Evolutionary conservation across 2,888 invertebrate species (phyloP).

Genomic region (Leucophora obtusa): DNA sequence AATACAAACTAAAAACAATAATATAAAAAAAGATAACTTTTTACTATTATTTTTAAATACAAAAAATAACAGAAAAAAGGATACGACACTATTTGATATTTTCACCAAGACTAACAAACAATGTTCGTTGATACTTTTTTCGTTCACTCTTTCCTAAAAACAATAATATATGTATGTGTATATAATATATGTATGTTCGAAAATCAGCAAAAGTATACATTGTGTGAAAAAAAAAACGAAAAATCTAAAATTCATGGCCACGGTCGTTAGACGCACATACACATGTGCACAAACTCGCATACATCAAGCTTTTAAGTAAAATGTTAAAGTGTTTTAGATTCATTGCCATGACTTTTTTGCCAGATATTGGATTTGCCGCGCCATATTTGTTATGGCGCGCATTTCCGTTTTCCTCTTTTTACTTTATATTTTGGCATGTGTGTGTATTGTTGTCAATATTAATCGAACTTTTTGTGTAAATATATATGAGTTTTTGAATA

Average conservation of each 20-base stretch:
- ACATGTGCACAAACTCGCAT: conserved; percentile 9
- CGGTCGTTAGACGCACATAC: conserved; percentile 42
- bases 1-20: conserved; percentile 9
- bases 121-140: background rate
- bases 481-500: conserved; percentile 1
- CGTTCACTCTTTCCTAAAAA: background rate
- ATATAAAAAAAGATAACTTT: conserved; percentile 15
- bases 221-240: background rate
- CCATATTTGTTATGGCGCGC: conserved; percentile 52
- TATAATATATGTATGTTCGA: background rate
- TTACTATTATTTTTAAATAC: conserved; percentile 53
- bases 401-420: conserved; percentile 54
- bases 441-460: conserved; percentile 44
- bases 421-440: background rate
- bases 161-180: background rate
- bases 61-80: conserved; percentile 21
- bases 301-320: conserved; percentile 26
- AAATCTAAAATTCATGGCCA: conserved; percentile 61
- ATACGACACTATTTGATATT: conserved; percentile 41
- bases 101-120: conserved; percentile 20
- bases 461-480: conserved; percentile 44
- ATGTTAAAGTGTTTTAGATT: conserved; percentile 48
- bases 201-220: conserved; percentile 12
- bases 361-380: conserved; percentile 47
- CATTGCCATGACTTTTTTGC: conserved; percentile 45